Evolutionary conservation across 2,113 vertebrate species (phyloP).

Genomic region (Salvator merianae): DNA sequence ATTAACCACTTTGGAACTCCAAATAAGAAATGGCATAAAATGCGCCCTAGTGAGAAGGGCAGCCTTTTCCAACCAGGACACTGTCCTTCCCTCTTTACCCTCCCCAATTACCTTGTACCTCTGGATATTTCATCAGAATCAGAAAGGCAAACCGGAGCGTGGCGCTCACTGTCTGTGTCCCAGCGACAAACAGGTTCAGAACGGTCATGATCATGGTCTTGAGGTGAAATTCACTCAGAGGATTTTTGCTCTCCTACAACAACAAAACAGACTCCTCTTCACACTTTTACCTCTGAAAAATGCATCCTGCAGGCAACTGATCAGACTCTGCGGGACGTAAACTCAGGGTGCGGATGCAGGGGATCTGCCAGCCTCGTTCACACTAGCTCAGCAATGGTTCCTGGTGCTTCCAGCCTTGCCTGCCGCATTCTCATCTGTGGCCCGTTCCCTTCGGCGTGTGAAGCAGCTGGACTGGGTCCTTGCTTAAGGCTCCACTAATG

Average conservation of each 20-base stretch:
- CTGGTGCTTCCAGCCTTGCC: not conserved
- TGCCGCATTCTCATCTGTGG: not conserved
- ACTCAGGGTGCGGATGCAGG: too few species aligned
- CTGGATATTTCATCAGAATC: conserved; percentile 78
- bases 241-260: conserved; percentile 73
- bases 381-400: too few species aligned
- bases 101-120: conserved; percentile 73
- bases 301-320: too few species aligned
- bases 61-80: not conserved
- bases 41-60: not conserved
- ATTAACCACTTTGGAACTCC: not conserved
- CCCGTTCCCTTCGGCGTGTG: not conserved
- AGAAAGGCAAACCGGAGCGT: conserved; percentile 78
- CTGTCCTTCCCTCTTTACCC: not conserved
- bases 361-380: too few species aligned
- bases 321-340: too few species aligned
- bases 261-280: not conserved
- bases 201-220: conserved; percentile 75
- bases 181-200: conserved; percentile 77
- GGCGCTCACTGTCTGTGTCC: conserved; percentile 81
- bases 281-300: not conserved
- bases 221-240: conserved; percentile 72
- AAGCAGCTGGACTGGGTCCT: too few species aligned
- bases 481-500: not conserved
- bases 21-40: not conserved